A percentile compares a stretch with the other conserved stretches of the same genome.
These are phyloP conservation scores for Tychaedon coryphoeus DNA, from an alignment of 2,113 vertebrate species.

Conservation along the genomic window DNA sequence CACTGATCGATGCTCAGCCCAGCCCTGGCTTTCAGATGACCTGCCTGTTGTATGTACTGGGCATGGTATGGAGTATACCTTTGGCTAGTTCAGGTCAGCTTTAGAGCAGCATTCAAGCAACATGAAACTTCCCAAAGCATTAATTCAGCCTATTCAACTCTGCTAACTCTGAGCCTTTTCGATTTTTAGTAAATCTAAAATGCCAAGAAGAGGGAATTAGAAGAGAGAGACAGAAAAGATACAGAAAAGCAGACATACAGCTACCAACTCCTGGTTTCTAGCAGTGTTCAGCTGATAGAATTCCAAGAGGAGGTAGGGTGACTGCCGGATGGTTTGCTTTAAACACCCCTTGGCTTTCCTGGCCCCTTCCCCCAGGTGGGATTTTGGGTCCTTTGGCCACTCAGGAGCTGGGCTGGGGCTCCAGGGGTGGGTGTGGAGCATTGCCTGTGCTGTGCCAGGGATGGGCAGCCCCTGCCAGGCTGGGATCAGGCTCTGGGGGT, in stretches of 20 bases:
- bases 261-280: neutral
- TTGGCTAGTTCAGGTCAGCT: neutral
- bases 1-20: fast-evolving
- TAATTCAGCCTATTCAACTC: neutral
- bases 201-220: neutral
- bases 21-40: neutral
- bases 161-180: neutral
- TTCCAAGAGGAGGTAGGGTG: neutral
- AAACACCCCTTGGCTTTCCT: fast-evolving
- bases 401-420: too few relatives aligned
- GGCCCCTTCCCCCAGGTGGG: too few relatives aligned
- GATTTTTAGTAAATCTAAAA: neutral
- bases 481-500: too few relatives aligned
- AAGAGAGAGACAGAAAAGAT: neutral
- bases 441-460: neutral
- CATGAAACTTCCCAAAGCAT: neutral
- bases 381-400: too few relatives aligned
- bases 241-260: neutral
- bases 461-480: neutral
- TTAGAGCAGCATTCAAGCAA: neutral
- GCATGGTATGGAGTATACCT: neutral
- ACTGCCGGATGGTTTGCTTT: fast-evolving
- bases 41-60: neutral
- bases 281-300: neutral
- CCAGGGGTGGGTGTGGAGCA: too few relatives aligned